These are phyloP conservation scores for Biston stratarius DNA, from an alignment of 2,888 invertebrate species.

Conservation along the genomic window DNA sequence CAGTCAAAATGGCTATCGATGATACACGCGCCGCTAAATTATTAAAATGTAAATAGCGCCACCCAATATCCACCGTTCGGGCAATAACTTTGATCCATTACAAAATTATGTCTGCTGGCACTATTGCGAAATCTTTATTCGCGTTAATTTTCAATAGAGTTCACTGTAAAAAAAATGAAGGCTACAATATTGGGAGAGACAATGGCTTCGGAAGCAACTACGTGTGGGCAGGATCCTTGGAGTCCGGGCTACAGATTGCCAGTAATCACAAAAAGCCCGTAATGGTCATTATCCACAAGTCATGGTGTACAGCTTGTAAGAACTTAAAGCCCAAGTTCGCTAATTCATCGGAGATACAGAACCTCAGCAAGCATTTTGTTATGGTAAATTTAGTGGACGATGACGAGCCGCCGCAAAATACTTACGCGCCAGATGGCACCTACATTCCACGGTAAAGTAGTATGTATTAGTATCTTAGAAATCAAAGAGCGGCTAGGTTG, in stretches of 20 bases:
- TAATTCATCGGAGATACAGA: constrained; percentile 83
- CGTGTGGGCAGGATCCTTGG: constrained; percentile 79
- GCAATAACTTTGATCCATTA: constrained; percentile 16
- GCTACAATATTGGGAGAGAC: constrained; percentile 49
- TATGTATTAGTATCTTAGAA: background rate
- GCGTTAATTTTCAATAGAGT: constrained; percentile 62
- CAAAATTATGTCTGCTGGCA: constrained; percentile 66
- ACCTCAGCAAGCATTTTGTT: constrained; percentile 87
- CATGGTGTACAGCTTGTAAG: constrained; percentile 89
- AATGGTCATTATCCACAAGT: constrained; percentile 89
- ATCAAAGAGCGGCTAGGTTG: background rate
- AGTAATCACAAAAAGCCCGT: constrained; percentile 84
- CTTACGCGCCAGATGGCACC: constrained; percentile 88
- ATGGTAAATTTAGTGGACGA: constrained; percentile 89
- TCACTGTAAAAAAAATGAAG: constrained; percentile 56
- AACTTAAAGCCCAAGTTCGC: constrained; percentile 88
- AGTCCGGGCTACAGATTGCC: constrained; percentile 75
- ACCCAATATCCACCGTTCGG: constrained; percentile 35
- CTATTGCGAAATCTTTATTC: constrained; percentile 65
- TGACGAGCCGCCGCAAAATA: constrained; percentile 80
- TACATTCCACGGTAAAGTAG: constrained; percentile 87
- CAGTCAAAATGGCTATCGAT: constrained; percentile 58
- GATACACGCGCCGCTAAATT: constrained; percentile 41
- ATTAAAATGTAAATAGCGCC: constrained; percentile 61
- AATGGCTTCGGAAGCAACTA: constrained; percentile 79